phyloP scores from a whole-genome alignment of 30 jellyfish, hydroid and myxozoan species.

The Clytia hemisphaerica region DNA sequence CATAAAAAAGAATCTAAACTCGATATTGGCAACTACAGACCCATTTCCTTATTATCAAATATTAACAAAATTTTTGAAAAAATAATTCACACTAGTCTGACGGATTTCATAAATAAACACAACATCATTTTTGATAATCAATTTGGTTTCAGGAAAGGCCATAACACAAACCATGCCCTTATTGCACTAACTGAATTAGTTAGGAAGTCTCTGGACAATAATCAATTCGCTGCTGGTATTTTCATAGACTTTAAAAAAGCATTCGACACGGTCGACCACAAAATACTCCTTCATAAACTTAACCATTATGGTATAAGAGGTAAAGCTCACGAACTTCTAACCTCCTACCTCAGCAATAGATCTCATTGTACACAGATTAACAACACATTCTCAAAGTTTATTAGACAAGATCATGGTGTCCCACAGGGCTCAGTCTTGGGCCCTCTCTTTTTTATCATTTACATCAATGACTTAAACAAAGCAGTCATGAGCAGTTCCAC shows the following conservation, averaged over 20 bases:
- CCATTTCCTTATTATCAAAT: constrained; percentile 14
- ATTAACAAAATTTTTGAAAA: constrained; percentile 25
- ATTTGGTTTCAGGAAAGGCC: constrained; percentile 37
- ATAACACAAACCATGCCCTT: constrained; percentile 38
- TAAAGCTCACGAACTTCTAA: constrained; percentile 23
- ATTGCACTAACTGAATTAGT: constrained; percentile 31
- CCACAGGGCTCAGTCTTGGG: constrained; percentile 55
- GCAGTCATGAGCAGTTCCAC: constrained; percentile 14
- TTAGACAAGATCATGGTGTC: constrained; percentile 20
- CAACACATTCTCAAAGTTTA: constrained; percentile 10
- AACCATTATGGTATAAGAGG: constrained; percentile 45
- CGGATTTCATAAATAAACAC: constrained; percentile 11
- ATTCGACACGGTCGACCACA: constrained; percentile 37
- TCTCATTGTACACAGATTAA: constrained; percentile 17
- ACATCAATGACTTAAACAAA: constrained; percentile 42
- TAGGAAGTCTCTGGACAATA: constrained; percentile 1
- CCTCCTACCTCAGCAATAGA: constrained; percentile 39
- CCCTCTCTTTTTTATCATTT: constrained; percentile 46
- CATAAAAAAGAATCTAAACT: not conserved
- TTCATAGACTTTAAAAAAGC: constrained; percentile 40
- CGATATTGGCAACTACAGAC: not conserved
- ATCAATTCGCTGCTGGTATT: constrained; percentile 26
- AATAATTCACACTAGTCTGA: constrained; percentile 5
- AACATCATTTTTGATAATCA: constrained; percentile 13
- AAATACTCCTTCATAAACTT: constrained; percentile 23